A percentile compares a stretch with the other conserved stretches of the same genome.
phyloP scores from a whole-genome alignment of 2,113 vertebrate species.

The Pseudolaguvia tuberculata region DNA sequence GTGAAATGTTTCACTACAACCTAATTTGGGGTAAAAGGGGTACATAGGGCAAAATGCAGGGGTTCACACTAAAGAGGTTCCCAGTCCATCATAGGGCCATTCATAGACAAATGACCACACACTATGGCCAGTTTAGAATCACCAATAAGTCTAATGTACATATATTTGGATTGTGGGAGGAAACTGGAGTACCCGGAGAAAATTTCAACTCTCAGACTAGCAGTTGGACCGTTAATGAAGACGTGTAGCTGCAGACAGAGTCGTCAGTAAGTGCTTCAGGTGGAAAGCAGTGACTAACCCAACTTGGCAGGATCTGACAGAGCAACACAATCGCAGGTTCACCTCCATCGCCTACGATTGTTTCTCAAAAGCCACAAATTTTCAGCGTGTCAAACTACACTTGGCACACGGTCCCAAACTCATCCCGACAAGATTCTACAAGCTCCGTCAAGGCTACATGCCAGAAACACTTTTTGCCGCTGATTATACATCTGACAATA shows the following conservation, averaged over 20 bases:
- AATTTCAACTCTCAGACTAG: background rate
- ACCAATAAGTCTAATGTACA: no score
- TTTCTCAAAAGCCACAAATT: slow-evolving; percentile 38
- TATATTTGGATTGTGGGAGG: no score
- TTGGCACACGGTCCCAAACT: slow-evolving; percentile 25
- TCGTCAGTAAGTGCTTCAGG: background rate
- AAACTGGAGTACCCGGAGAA: no score
- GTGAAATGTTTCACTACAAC: no score
- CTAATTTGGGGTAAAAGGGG: no score
- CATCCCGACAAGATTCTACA: slow-evolving; percentile 30
- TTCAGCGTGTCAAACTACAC: slow-evolving; percentile 36
- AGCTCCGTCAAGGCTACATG: slow-evolving; percentile 14
- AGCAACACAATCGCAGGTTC: slow-evolving; percentile 4
- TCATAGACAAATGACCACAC: no score
- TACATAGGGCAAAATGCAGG: no score
- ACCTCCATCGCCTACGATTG: slow-evolving; percentile 1
- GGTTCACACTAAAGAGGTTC: no score
- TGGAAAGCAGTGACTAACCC: background rate
- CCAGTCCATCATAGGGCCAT: no score
- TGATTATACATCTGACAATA: slow-evolving; percentile 14
- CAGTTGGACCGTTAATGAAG: slow-evolving; percentile 20
- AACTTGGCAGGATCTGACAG: slow-evolving; percentile 24
- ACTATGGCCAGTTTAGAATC: no score
- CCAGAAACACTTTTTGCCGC: slow-evolving; percentile 16
- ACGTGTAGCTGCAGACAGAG: background rate